Evolutionary conservation across 2,797 vertebrate genomes (phyloP).

Genomic region (Sparus aurata): DNA sequence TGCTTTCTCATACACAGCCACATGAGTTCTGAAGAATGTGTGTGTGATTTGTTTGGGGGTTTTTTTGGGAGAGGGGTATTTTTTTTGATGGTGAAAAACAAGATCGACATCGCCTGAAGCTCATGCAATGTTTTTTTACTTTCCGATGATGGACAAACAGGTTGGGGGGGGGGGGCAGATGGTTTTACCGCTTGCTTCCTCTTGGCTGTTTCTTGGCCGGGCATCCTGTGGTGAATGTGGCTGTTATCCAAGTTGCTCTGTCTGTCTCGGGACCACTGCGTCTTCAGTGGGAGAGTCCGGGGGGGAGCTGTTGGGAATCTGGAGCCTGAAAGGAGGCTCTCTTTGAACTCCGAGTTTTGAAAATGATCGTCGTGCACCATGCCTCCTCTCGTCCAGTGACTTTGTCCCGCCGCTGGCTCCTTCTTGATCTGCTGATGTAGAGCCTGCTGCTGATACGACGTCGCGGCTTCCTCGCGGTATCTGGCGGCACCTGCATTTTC

Average conservation of each 20-base stretch:
- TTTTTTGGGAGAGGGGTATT: conserved; percentile 21
- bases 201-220: conserved; percentile 82
- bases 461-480: conserved; percentile 20
- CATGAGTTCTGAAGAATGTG: conserved; percentile 74
- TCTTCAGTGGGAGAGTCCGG: conserved; percentile 80
- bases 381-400: conserved; percentile 58
- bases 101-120: conserved; percentile 77
- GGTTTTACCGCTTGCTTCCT: conserved; percentile 89
- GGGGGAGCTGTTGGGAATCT: conserved; percentile 75
- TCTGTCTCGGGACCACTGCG: conserved; percentile 81
- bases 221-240: conserved; percentile 81
- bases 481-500: conserved; percentile 36
- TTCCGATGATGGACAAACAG: conserved; percentile 82
- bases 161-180: conserved; percentile 73
- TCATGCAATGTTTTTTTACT: conserved; percentile 86
- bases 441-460: conserved; percentile 46
- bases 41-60: conserved; percentile 47
- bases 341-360: conserved; percentile 67
- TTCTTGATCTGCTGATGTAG: conserved; percentile 43
- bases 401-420: conserved; percentile 56
- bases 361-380: conserved; percentile 58
- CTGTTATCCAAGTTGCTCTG: conserved; percentile 79
- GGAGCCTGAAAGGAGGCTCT: conserved; percentile 50
- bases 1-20: conserved; percentile 81
- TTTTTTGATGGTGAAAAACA: conserved; percentile 79